A percentile compares a stretch with the other conserved stretches of the same genome.
phyloP scores from a whole-genome alignment of 2,797 vertebrate genomes.

The Poeciliopsis paucimaculata region DNA sequence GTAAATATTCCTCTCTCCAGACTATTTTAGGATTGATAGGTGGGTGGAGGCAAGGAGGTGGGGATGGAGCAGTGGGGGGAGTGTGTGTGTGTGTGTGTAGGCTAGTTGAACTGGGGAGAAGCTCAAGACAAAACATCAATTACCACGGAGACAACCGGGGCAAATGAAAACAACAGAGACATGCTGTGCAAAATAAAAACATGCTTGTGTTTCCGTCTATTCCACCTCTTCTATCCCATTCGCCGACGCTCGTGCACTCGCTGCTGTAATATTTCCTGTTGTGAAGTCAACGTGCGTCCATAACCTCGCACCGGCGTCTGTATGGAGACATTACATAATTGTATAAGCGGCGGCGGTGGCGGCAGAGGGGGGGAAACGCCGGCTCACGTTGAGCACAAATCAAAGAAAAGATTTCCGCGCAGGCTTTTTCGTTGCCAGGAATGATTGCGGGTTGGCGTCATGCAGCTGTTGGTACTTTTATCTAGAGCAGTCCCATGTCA shows the following conservation, averaged over 20 bases:
- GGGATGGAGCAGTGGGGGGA: neutral
- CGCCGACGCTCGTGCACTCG: slow-evolving; percentile 31
- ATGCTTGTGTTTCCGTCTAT: slow-evolving; percentile 44
- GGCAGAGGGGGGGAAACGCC: slow-evolving; percentile 54
- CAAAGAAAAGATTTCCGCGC: slow-evolving; percentile 42
- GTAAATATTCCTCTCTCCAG: slow-evolving; percentile 83
- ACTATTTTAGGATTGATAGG: slow-evolving; percentile 71
- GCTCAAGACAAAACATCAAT: slow-evolving; percentile 74
- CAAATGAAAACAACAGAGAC: slow-evolving; percentile 36
- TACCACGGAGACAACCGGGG: slow-evolving; percentile 55
- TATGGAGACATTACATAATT: slow-evolving; percentile 74
- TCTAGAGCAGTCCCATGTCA: slow-evolving; percentile 70
- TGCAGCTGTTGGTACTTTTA: slow-evolving; percentile 5
- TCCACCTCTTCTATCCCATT: slow-evolving; percentile 2
- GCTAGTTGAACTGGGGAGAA: slow-evolving; percentile 57
- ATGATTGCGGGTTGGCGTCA: neutral
- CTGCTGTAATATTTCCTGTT: slow-evolving; percentile 10
- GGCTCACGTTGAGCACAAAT: slow-evolving; percentile 54
- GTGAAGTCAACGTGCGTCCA: slow-evolving; percentile 18
- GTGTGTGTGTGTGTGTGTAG: slow-evolving; percentile 8
- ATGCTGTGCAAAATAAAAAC: slow-evolving; percentile 45
- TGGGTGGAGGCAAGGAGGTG: slow-evolving; percentile 26
- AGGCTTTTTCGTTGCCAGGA: slow-evolving; percentile 26
- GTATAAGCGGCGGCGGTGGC: slow-evolving; percentile 54
- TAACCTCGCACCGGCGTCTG: slow-evolving; percentile 31